Evolutionary conservation across 2,113 vertebrate species (phyloP), one percentile per base, ranked within the genome.

Genomic region (Fregetta grallaria): DNA sequence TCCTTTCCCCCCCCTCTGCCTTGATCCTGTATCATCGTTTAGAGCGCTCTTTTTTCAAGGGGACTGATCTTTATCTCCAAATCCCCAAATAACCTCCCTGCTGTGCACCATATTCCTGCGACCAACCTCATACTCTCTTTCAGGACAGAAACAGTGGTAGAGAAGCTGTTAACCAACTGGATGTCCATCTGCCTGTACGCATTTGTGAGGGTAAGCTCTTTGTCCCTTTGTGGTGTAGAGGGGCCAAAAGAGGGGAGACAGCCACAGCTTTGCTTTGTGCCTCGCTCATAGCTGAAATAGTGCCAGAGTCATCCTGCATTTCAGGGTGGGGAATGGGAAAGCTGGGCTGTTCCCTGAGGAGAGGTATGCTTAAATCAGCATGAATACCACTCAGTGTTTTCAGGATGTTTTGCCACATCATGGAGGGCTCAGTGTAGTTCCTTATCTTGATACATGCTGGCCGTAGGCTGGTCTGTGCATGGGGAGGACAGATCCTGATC

Each of bases 91-190:
- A 38, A 38, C 38, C 20, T 65, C 32, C 36, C 13, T 10, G 45
- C 76, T 76, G 40, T 83, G 55, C 32, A 36, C 25, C 6, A 0
- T 63, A 40, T 53, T 59, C 17, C 27, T 26, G 25, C 84, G 44
- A 88, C 77, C 42, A 91, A 56, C 23, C 18, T 44, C 45, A n/a
- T 50, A 4, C 27, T 96, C 75, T 94, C 53, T 97, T 97, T 70
- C 97, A 99, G 99, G 97, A 99, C 99, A 8, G 99, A 99, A 98
- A 99, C 99, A 0, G 99, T 99, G 95, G 99, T 99, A 79, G 99
- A 99, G 96, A 99, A 99, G 96, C 98, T 99, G 92, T 98, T 99
- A 96, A 99, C 99, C 86, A 99, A 99, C 97, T 99, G 99, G 99
- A 99, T 99, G 99, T 99, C 99, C 92, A 99, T 99, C 98, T 99